Evolutionary conservation across 2,113 vertebrate genomes (phyloP).

Genomic region (Gasterosteus nipponicus): DNA sequence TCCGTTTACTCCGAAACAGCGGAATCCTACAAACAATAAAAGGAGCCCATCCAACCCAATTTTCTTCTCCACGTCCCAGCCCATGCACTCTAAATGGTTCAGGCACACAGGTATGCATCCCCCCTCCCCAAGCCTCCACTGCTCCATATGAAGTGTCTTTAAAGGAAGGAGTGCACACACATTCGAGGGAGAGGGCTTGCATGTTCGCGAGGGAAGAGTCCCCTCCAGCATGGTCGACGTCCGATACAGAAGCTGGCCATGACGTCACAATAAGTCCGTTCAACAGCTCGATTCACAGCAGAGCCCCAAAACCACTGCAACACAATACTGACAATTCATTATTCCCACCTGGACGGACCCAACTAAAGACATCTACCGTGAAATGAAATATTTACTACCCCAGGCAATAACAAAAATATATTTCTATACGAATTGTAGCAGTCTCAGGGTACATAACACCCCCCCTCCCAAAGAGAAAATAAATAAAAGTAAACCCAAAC

Average conservation of each 20-base stretch:
- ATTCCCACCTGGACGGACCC: constrained; percentile 54
- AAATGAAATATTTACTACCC: constrained; percentile 70
- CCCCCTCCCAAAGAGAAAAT: constrained; percentile 76
- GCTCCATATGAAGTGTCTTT: constrained; percentile 71
- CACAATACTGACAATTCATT: constrained; percentile 74
- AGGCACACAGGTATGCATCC: constrained; percentile 76
- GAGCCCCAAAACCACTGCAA: constrained; percentile 45
- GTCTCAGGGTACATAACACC: constrained; percentile 81
- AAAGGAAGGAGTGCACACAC: constrained; percentile 77
- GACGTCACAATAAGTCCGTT: constrained; percentile 54
- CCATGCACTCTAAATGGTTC: constrained; percentile 70
- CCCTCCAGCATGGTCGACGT: constrained; percentile 60
- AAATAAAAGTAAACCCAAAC: constrained; percentile 82
- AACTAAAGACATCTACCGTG: constrained; percentile 62
- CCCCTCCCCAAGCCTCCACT: constrained; percentile 72
- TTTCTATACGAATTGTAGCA: constrained; percentile 92
- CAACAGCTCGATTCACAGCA: constrained; percentile 54
- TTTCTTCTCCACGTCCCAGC: constrained; percentile 59
- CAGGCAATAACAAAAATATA: constrained; percentile 93
- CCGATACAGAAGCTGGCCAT: constrained; percentile 54
- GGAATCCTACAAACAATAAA: constrained; percentile 80
- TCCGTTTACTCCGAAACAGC: constrained; percentile 80
- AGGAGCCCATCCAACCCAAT: constrained; percentile 80
- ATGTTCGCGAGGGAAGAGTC: constrained; percentile 55
- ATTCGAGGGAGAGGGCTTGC: constrained; percentile 75